phyloP scores from a whole-genome alignment of 2,797 vertebrate genomes.

The Podargus strigoides region DNA sequence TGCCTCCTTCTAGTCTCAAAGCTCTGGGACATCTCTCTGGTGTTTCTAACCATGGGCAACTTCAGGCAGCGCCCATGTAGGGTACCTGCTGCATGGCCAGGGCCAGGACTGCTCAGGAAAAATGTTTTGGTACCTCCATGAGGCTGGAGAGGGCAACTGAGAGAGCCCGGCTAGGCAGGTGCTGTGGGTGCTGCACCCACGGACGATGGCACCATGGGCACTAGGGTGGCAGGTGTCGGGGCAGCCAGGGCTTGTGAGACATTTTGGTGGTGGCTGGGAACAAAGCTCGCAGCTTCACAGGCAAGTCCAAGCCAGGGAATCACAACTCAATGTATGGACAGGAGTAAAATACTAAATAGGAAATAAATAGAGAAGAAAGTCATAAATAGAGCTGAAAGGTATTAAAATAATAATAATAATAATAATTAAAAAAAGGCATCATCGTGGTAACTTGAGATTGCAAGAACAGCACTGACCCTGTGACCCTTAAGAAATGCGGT shows the following conservation, averaged over 20 bases:
- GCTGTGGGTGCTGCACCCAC: neutral
- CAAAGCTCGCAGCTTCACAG: neutral
- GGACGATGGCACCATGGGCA: neutral
- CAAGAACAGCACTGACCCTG: constrained; percentile 23
- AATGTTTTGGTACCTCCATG: accelerated
- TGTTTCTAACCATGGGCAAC: neutral
- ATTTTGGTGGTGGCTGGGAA: neutral
- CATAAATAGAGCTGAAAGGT: constrained; percentile 41
- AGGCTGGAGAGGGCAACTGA: neutral
- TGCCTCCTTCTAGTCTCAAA: neutral
- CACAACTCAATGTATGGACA: neutral
- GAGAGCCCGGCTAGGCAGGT: neutral
- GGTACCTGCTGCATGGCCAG: neutral
- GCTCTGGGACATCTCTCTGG: neutral
- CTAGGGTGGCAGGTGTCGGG: neutral
- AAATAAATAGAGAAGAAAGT: constrained; percentile 51
- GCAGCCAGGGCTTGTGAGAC: accelerated
- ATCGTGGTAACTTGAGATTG: neutral
- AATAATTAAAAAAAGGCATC: neutral
- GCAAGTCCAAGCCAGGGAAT: neutral
- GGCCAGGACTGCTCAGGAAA: neutral
- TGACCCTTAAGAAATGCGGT: constrained; percentile 10
- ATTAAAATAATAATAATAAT: constrained; percentile 24
- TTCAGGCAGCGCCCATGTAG: neutral
- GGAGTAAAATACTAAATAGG: constrained; percentile 18